Evolutionary conservation across 2,888 invertebrate species (phyloP).

Genomic region (Thymelicus sylvestris): DNA sequence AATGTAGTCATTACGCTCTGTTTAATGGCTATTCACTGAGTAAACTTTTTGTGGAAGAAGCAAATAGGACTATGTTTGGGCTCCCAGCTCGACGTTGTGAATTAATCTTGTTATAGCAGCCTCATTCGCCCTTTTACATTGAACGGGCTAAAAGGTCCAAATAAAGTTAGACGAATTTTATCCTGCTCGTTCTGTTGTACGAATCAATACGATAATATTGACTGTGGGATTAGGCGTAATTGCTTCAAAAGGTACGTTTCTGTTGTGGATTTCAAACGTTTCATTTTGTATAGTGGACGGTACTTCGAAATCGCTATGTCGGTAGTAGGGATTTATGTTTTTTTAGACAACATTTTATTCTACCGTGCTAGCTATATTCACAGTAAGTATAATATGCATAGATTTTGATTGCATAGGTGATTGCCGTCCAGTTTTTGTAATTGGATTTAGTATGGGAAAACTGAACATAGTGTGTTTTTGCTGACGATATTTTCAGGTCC

Average conservation of each 20-base stretch:
- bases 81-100: conserved; percentile 4
- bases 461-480: too few species aligned
- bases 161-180: conserved; percentile 16
- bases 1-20: conserved; percentile 9
- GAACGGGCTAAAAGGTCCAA: conserved; percentile 11
- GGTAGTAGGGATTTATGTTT: background rate
- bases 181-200: conserved; percentile 1
- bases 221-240: conserved; percentile 8
- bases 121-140: conserved; percentile 7
- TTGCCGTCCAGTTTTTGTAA: too few species aligned
- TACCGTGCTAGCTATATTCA: too few species aligned
- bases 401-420: too few species aligned
- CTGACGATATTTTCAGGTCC: too few species aligned
- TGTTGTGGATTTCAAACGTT: conserved; percentile 3
- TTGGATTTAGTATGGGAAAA: too few species aligned
- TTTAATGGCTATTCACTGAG: conserved; percentile 18
- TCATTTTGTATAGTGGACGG: background rate
- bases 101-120: conserved; percentile 23
- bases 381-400: too few species aligned
- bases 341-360: too few species aligned
- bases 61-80: conserved; percentile 20
- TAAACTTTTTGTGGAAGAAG: conserved; percentile 24
- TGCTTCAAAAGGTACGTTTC: conserved; percentile 4
- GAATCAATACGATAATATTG: conserved; percentile 17
- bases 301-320: background rate